A percentile compares a stretch with the other conserved stretches of the same genome.
Conservation (phyloP, 2,113 vertebrate genomes). For the Daubentonia madagascariensis region DNA sequence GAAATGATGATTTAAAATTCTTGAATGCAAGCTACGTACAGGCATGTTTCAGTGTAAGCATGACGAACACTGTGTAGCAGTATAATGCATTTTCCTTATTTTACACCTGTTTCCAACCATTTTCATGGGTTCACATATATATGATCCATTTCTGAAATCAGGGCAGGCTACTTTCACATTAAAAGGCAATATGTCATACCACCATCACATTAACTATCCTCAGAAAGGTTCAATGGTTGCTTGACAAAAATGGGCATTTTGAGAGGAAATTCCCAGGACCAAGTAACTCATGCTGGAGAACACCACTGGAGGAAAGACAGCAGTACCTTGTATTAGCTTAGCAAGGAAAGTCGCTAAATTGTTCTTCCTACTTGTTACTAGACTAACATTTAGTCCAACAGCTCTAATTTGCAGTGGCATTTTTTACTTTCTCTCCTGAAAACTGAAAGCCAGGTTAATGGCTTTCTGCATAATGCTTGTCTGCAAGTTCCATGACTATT, state of each 20-base stretch:
- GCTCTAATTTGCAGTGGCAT: constrained; percentile 56
- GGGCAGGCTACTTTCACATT: neutral
- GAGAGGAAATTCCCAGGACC: neutral
- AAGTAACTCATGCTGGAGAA: constrained; percentile 49
- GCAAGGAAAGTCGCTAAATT: constrained; percentile 44
- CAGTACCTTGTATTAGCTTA: constrained; percentile 39
- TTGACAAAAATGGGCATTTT: constrained; percentile 22
- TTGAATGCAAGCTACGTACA: neutral
- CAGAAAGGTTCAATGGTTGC: neutral
- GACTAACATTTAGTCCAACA: constrained; percentile 63
- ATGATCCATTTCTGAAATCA: neutral
- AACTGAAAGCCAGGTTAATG: constrained; percentile 55
- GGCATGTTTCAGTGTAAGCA: neutral
- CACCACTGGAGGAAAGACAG: neutral
- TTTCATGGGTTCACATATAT: neutral
- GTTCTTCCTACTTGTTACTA: constrained; percentile 67
- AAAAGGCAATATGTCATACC: neutral
- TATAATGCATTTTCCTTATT: neutral
- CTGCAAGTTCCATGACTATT: neutral
- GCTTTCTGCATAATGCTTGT: constrained; percentile 32
- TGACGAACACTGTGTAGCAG: neutral
- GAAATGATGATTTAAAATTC: neutral
- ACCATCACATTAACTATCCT: neutral
- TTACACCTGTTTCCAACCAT: neutral
- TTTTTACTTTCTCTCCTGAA: constrained; percentile 61